phyloP scores from a whole-genome alignment of 2,113 vertebrate genomes.

The Nerophis ophidion region DNA sequence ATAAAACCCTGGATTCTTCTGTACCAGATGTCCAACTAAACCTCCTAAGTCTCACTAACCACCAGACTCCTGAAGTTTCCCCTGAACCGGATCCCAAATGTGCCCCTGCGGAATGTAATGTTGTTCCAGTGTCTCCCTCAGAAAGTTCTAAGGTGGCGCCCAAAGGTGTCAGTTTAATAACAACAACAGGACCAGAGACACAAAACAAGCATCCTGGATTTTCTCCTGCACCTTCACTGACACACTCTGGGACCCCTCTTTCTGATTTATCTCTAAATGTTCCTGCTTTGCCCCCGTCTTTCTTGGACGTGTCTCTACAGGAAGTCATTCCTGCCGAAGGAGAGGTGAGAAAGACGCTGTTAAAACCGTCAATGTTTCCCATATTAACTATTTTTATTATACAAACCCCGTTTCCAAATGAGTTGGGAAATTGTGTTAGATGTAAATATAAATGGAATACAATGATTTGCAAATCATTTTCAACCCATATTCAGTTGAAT shows the following conservation, averaged over 20 bases:
- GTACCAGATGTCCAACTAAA: slow-evolving; percentile 60
- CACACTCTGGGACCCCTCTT: slow-evolving; percentile 72
- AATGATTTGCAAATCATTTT: too few relatives aligned
- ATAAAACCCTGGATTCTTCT: background rate
- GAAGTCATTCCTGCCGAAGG: slow-evolving; percentile 59
- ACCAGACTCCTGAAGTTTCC: slow-evolving; percentile 16
- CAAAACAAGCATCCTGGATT: slow-evolving; percentile 6
- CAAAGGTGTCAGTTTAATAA: slow-evolving; percentile 7
- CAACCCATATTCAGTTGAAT: too few relatives aligned
- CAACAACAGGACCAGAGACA: slow-evolving; percentile 12
- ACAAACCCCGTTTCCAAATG: too few relatives aligned
- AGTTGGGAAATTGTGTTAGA: too few relatives aligned
- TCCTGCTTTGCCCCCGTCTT: slow-evolving; percentile 76
- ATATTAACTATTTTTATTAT: too few relatives aligned
- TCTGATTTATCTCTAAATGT: slow-evolving; percentile 79
- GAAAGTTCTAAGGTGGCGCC: slow-evolving; percentile 15
- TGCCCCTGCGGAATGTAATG: slow-evolving; percentile 28
- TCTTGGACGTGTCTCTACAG: slow-evolving; percentile 74
- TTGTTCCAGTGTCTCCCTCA: slow-evolving; percentile 16
- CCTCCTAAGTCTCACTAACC: slow-evolving; percentile 69
- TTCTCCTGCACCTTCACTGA: slow-evolving; percentile 66
- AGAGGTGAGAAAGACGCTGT: slow-evolving; percentile 52
- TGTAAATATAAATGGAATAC: too few relatives aligned
- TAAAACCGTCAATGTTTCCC: too few relatives aligned
- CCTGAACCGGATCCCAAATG: slow-evolving; percentile 11